These are phyloP conservation scores for Uromys caudimaculatus DNA, from an alignment of 2,797 vertebrate genomes.

Conservation along the genomic window DNA sequence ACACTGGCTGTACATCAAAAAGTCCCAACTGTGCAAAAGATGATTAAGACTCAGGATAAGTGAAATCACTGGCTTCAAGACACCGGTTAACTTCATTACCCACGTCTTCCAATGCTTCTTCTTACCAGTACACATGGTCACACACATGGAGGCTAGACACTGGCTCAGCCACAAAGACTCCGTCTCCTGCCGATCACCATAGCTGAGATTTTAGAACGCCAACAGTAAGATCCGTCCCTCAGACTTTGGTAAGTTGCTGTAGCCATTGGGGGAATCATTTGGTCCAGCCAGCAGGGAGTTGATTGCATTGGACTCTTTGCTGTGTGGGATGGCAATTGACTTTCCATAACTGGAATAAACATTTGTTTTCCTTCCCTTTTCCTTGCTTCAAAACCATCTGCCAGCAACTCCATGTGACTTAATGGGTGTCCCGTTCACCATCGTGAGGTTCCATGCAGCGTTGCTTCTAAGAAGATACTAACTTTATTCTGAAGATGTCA, in stretches of 20 bases:
- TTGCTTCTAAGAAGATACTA: slow-evolving; percentile 8
- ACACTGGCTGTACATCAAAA: neutral
- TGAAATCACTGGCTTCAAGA: neutral
- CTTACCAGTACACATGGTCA: neutral
- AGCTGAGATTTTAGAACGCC: slow-evolving; percentile 22
- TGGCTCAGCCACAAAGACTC: neutral
- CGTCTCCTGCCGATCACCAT: neutral
- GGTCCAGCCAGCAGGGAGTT: neutral
- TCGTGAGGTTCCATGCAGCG: neutral
- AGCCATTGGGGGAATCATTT: neutral
- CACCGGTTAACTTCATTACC: neutral
- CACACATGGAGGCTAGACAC: neutral
- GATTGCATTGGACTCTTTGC: slow-evolving; percentile 44
- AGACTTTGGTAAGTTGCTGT: slow-evolving; percentile 17
- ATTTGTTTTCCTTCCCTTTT: slow-evolving; percentile 34
- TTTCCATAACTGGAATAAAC: slow-evolving; percentile 57
- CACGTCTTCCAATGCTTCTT: neutral
- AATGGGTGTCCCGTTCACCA: neutral
- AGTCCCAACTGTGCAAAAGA: neutral
- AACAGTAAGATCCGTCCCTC: neutral
- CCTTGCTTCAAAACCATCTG: slow-evolving; percentile 37
- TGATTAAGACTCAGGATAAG: neutral
- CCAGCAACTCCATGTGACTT: neutral
- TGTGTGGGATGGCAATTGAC: slow-evolving; percentile 37
- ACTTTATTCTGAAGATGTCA: neutral